phyloP scores from a whole-genome alignment of 2,113 vertebrate genomes.

The Campylorhamphus procurvoides region DNA sequence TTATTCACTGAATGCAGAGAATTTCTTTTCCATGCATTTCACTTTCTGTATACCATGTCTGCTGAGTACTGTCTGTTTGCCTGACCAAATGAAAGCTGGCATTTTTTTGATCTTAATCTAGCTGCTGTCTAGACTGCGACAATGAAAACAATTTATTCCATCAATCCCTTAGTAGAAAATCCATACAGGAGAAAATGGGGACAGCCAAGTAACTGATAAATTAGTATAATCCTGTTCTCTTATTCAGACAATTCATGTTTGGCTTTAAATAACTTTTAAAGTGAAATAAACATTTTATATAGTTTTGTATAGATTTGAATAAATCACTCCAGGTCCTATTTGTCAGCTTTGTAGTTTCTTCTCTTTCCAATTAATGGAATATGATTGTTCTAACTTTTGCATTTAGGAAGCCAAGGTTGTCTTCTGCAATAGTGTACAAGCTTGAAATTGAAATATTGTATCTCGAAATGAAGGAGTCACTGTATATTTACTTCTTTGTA shows the following conservation, averaged over 20 bases:
- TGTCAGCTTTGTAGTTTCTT: neutral
- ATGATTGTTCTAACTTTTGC: neutral
- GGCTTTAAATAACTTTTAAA: neutral
- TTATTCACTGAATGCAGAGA: neutral
- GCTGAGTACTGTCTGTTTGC: neutral
- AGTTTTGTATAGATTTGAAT: neutral
- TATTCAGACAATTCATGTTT: neutral
- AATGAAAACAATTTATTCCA: constrained; percentile 44
- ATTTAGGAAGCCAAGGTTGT: neutral
- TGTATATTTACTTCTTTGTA: neutral
- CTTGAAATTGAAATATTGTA: neutral
- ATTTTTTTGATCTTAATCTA: constrained; percentile 54
- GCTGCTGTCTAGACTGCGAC: constrained; percentile 56
- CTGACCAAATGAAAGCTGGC: neutral
- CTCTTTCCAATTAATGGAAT: neutral
- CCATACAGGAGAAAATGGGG: neutral
- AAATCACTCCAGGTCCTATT: neutral
- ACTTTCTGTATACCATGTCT: neutral
- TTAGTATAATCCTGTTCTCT: neutral
- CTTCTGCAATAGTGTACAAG: neutral
- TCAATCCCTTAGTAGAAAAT: constrained; percentile 3
- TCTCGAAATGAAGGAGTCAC: neutral
- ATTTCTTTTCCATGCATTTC: neutral
- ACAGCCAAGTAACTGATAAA: neutral
- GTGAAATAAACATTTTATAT: neutral